These are phyloP conservation scores for Clanis bilineata DNA, from an alignment of 2,888 invertebrate species.

Conservation along the genomic window DNA sequence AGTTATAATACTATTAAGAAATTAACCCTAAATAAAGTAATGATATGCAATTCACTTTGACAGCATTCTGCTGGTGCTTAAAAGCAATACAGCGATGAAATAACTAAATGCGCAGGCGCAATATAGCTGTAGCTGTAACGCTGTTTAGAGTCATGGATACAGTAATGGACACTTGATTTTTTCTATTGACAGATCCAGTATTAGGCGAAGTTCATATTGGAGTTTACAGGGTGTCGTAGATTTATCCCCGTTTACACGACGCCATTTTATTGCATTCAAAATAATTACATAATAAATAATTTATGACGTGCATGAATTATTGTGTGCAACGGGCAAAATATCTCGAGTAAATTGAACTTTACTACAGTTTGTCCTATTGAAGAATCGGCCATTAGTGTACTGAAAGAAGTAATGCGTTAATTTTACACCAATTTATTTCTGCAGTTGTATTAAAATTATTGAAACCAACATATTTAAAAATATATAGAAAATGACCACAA, in stretches of 20 bases:
- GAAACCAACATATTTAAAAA: too few relatives aligned
- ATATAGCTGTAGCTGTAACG: neutral
- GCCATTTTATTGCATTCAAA: too few relatives aligned
- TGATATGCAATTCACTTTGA: too few relatives aligned
- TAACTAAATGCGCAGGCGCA: neutral
- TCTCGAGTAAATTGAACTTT: too few relatives aligned
- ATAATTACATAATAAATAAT: too few relatives aligned
- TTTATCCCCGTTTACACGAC: slow-evolving; percentile 8
- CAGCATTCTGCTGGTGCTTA: neutral
- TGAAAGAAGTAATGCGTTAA: slow-evolving; percentile 47
- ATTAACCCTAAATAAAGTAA: too few relatives aligned
- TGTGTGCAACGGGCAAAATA: too few relatives aligned
- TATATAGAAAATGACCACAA: too few relatives aligned
- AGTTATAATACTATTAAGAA: too few relatives aligned
- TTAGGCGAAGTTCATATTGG: slow-evolving; percentile 27
- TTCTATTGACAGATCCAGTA: neutral
- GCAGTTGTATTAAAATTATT: neutral
- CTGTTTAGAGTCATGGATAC: neutral
- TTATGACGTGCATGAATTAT: too few relatives aligned
- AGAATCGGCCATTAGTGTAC: neutral
- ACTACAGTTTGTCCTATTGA: too few relatives aligned
- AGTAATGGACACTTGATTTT: neutral
- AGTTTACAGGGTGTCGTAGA: slow-evolving; percentile 59
- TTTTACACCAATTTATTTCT: slow-evolving; percentile 1
- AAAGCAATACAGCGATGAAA: neutral